Percentiles rank a stretch among this genome's conserved stretches.
Evolutionary conservation across 2,113 vertebrate genomes (phyloP).

Genomic region (Excalfactoria chinensis): DNA sequence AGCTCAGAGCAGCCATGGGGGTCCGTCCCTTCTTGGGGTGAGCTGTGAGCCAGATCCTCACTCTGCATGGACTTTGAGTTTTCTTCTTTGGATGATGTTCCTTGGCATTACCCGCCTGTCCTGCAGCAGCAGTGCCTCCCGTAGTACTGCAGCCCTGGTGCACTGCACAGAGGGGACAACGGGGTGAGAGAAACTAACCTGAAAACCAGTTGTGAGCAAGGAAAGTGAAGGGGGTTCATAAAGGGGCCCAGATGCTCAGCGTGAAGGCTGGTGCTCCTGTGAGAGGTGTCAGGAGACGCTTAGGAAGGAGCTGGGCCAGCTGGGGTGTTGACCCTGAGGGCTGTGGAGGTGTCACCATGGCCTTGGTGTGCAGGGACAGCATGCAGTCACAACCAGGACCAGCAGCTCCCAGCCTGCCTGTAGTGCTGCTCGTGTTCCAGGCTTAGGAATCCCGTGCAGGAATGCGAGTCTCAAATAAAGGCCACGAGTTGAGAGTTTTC

Average conservation of each 20-base stretch:
- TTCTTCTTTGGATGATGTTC: not conserved
- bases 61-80: rapidly evolving
- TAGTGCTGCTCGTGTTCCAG: not conserved
- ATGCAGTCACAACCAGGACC: too few relatives aligned
- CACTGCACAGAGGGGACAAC: too few relatives aligned
- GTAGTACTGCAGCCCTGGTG: too few relatives aligned
- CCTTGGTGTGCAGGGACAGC: too few relatives aligned
- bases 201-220: not conserved
- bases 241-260: not conserved
- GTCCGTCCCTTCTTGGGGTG: rapidly evolving
- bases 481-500: not conserved
- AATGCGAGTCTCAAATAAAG: not conserved
- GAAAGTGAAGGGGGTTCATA: too few relatives aligned
- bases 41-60: not conserved
- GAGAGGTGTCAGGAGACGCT: not conserved
- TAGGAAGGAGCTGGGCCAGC: not conserved
- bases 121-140: not conserved
- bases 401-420: not conserved
- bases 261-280: rapidly evolving
- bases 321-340: too few relatives aligned
- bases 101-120: not conserved
- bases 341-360: too few relatives aligned
- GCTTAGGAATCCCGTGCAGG: not conserved
- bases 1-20: too few relatives aligned
- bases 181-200: not conserved